phyloP scores from a whole-genome alignment of 2,113 vertebrate species.

The Butastur rufipennis region DNA sequence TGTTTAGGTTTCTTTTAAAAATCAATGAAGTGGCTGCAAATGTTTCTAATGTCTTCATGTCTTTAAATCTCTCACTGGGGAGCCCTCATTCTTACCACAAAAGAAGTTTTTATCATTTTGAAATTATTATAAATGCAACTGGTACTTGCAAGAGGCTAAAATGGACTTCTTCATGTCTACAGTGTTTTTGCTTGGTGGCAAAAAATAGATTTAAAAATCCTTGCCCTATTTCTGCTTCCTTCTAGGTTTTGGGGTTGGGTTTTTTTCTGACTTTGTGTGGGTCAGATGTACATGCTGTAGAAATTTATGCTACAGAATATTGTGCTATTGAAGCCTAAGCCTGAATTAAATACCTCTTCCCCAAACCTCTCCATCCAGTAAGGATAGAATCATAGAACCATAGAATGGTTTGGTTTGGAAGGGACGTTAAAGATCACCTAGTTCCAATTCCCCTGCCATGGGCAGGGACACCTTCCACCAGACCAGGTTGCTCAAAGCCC shows the following conservation, averaged over 20 bases:
- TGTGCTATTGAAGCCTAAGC: neutral
- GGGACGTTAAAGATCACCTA: no score
- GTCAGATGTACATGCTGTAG: neutral
- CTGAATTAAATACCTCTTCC: neutral
- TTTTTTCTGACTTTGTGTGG: neutral
- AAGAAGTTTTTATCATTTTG: neutral
- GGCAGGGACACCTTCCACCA: no score
- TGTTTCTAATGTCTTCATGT: neutral
- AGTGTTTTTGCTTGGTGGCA: neutral
- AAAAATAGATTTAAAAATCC: neutral
- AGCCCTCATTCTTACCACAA: neutral
- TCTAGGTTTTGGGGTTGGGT: neutral
- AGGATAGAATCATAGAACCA: neutral
- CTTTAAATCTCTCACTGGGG: slow-evolving; percentile 7
- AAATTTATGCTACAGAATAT: neutral
- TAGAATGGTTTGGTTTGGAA: no score
- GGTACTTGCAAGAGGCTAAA: neutral
- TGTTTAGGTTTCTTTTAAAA: slow-evolving; percentile 66
- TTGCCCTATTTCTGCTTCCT: neutral
- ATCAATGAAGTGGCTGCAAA: slow-evolving; percentile 52
- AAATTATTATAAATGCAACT: neutral
- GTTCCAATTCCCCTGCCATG: no score
- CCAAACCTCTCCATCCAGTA: neutral
- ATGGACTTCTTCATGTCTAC: neutral
- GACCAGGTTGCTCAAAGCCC: no score